Evolutionary conservation across 2,797 vertebrate genomes (phyloP).

Genomic region (Aythya fuligula): DNA sequence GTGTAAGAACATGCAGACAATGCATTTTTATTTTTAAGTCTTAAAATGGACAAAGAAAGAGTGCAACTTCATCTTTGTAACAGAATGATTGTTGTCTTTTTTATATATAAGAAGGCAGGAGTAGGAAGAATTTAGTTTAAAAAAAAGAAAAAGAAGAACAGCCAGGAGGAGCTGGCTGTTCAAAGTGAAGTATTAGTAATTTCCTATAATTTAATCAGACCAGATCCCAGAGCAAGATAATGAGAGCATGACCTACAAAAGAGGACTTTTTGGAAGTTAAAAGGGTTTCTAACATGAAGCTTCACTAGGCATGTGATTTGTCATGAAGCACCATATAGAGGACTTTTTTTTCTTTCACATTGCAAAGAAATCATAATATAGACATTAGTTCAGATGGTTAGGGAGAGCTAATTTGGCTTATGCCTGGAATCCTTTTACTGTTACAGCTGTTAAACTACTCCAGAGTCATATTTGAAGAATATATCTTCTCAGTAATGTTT

Average conservation of each 20-base stretch:
- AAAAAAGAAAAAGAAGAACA: constrained; percentile 7
- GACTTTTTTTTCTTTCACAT: not conserved
- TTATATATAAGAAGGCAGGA: constrained; percentile 38
- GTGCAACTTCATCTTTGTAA: constrained; percentile 6
- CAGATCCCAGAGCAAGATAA: constrained; percentile 78
- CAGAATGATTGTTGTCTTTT: constrained; percentile 2
- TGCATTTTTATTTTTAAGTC: not conserved
- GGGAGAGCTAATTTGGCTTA: not conserved
- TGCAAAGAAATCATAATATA: constrained; percentile 18
- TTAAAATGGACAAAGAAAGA: constrained; percentile 20
- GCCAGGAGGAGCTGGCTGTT: constrained; percentile 64
- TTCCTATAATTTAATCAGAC: constrained; percentile 83
- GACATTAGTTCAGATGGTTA: constrained; percentile 4
- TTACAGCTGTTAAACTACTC: not conserved
- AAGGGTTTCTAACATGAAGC: constrained; percentile 70
- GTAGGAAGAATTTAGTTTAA: constrained; percentile 56
- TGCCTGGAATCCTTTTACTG: not conserved
- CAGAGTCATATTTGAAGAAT: not conserved
- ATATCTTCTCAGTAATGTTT: not conserved
- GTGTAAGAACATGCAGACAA: not conserved
- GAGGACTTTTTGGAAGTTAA: constrained; percentile 72
- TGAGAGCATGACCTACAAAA: constrained; percentile 79
- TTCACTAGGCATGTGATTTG: constrained; percentile 62
- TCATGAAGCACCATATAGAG: constrained; percentile 2
- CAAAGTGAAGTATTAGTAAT: constrained; percentile 77